A percentile compares a stretch with the other conserved stretches of the same genome.
phyloP scores from a whole-genome alignment of 2,113 vertebrate genomes.

The Glaucidium brasilianum region DNA sequence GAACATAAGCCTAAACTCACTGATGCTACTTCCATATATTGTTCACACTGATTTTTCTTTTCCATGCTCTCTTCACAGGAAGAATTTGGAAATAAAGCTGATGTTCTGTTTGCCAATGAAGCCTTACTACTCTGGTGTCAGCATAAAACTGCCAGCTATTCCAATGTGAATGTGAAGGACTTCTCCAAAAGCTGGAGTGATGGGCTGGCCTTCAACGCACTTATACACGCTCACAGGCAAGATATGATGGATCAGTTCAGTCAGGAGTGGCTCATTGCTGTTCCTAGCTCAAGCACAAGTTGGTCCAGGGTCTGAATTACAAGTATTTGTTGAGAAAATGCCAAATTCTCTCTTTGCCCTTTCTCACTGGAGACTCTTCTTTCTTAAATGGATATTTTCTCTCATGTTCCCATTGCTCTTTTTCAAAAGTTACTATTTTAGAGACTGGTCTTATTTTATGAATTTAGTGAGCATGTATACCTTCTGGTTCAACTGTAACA shows the following conservation, averaged over 20 bases:
- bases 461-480: background rate
- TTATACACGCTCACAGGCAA: constrained; percentile 89
- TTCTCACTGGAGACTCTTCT: background rate
- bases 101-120: constrained; percentile 84
- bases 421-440: background rate
- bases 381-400: background rate
- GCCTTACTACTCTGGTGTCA: constrained; percentile 92
- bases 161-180: constrained; percentile 80
- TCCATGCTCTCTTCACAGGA: constrained; percentile 56
- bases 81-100: constrained; percentile 74
- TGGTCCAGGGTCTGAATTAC: background rate
- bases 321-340: background rate
- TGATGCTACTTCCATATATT: background rate
- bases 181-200: constrained; percentile 90
- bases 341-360: background rate
- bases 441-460: background rate
- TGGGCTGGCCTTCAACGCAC: constrained; percentile 88
- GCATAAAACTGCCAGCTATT: constrained; percentile 84
- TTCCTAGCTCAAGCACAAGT: background rate
- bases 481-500: background rate
- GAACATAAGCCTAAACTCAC: fast-evolving
- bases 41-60: background rate
- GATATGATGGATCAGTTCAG: background rate
- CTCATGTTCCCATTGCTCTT: background rate
- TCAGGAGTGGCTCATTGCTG: background rate